A percentile compares a stretch with the other conserved stretches of the same genome.
phyloP scores from a whole-genome alignment of 2,888 invertebrate genomes.

The Adineta ricciae region DNA sequence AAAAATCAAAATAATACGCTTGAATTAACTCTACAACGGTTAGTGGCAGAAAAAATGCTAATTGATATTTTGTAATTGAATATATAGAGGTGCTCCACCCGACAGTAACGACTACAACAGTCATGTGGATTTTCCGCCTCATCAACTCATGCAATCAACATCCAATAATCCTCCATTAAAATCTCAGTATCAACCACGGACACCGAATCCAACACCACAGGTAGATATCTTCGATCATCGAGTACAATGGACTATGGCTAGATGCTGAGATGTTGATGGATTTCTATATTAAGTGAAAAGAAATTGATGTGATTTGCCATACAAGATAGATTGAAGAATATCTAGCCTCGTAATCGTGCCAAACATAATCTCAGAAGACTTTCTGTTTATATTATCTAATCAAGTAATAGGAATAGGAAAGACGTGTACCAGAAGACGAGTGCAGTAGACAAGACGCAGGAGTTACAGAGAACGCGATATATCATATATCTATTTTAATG shows the following conservation, averaged over 20 bases:
- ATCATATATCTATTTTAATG: background rate
- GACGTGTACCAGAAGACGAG: background rate
- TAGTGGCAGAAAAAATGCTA: background rate
- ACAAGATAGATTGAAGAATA: no score
- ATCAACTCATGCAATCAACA: background rate
- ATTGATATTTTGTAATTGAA: background rate
- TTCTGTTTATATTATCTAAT: background rate
- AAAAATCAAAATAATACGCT: slow-evolving; percentile 22
- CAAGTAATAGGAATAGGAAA: background rate
- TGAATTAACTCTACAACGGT: slow-evolving; percentile 33
- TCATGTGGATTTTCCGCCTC: background rate
- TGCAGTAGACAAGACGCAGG: background rate
- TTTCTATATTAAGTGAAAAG: no score
- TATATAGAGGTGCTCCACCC: background rate
- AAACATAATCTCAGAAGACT: background rate
- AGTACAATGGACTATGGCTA: no score
- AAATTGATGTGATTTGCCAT: no score
- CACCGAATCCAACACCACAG: background rate
- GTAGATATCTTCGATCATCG: no score
- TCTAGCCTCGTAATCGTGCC: background rate
- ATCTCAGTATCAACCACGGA: background rate
- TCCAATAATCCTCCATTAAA: background rate
- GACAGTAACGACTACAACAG: background rate
- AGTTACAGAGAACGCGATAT: background rate
- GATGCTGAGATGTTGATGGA: no score